phyloP scores from a whole-genome alignment of 2,113 vertebrate species.

The Protobothrops mucrosquamatus region DNA sequence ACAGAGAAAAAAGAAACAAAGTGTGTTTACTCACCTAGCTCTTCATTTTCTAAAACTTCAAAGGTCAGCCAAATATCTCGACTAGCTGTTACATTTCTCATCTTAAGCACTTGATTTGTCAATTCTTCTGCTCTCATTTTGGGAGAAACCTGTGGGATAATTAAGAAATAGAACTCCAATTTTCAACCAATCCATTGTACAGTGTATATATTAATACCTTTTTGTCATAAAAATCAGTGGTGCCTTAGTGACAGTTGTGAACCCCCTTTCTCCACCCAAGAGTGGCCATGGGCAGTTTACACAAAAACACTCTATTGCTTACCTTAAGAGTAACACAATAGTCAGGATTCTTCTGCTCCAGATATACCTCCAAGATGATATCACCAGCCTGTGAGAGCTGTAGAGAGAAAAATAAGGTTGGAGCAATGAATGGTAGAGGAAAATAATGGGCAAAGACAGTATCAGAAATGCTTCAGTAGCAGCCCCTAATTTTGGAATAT shows the following conservation, averaged over 20 bases:
- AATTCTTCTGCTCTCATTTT: constrained; percentile 92
- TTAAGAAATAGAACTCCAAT: not conserved
- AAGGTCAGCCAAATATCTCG: constrained; percentile 92
- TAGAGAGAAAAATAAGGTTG: not conserved
- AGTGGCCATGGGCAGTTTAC: too few species aligned
- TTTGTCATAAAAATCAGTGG: not conserved
- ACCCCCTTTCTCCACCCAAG: too few species aligned
- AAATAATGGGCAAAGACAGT: not conserved
- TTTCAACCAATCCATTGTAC: not conserved
- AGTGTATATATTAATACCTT: not conserved
- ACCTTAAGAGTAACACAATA: constrained; percentile 96
- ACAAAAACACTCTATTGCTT: constrained; percentile 31
- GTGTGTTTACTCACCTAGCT: constrained; percentile 82
- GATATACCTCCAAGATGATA: constrained; percentile 94
- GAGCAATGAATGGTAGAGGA: not conserved
- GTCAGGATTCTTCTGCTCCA: constrained; percentile 90
- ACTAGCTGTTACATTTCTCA: constrained; percentile 84
- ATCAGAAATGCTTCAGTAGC: not conserved
- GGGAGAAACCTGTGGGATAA: constrained; percentile 84
- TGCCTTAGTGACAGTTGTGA: not conserved
- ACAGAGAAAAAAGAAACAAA: not conserved
- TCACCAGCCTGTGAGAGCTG: constrained; percentile 96
- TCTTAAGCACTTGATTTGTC: constrained; percentile 94
- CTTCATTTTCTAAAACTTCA: constrained; percentile 88
- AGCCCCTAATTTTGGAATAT: too few species aligned